Evolutionary conservation across 2,797 vertebrate species (phyloP), one percentile per base, ranked within the genome.

Genomic region (Arrhamphus sclerolepis): DNA sequence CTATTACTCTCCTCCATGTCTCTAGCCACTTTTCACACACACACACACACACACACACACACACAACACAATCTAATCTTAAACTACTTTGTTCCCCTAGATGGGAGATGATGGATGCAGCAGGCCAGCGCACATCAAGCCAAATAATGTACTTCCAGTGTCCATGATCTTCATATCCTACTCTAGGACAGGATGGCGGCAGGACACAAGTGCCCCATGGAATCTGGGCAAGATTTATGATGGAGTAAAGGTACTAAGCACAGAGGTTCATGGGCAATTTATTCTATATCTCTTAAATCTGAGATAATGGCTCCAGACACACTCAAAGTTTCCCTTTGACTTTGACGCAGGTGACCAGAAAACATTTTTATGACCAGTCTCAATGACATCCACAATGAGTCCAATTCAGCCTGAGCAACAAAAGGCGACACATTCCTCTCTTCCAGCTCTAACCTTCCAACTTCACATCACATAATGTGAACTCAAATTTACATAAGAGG

Each of bases 101-200:
- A 74, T 55, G 68, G 44, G 70, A 41, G 47, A 89, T 81, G 82
- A 82, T 72, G 54, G 47, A 54, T 59, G 56, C 69, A 65, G 68
- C 24, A 13, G 69, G 70, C 59, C 77, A 78, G 72, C 58, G 56
- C 78, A 84, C 76, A 87, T 86, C 73, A 84, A 81, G 83, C 52
- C 60, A 70, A 66, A 82, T 84, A 56, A 85, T 77, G 48, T 74
- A 20, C 58, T 71, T 62, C 43, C 40, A 49, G 56, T 18, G 67
- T 66, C 87, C 82, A 19, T 87, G 86, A 89, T 82, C 81, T 76
- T 65, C 29, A 13, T 59, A 34, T 48, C 26, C 43, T 48, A 66
- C 52, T 51, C 19, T 47, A 56, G 58, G 43, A 65, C 44, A 34
- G 28, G 62, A 13, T 59, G 71, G 52, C 43, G 55, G 26, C 18